Base-by-base conservation (phyloP, 2,113 vertebrate species). In the Mesitornis unicolor region DNA sequence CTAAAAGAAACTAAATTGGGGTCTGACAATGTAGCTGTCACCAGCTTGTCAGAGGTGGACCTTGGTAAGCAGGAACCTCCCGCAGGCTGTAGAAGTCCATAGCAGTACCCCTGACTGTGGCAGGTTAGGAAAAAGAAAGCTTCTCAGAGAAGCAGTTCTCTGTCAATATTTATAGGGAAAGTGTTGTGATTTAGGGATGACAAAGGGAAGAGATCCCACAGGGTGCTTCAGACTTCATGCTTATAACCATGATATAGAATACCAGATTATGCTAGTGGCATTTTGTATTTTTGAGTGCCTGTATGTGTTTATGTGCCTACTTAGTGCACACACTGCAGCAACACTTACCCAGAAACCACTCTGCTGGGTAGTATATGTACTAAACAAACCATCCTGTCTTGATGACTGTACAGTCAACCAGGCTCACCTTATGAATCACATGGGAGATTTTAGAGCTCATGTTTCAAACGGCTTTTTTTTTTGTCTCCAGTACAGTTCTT, bases 291-390 rank as follows among this genome's bases (percentile, higher is more conserved):
- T 5, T 24, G 1, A 50, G 11, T 50, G 26, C 9, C 9, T 36
- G 18, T 16, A 61, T 56, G 24, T 48, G 24, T 22, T n/a, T 19
- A 29, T 4, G 15, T 78, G 6, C 11, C 13, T 29, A 9, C 4
- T 19, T 35, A 82, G 31, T n/a, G n/a, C 36, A 42, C 9, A 29
- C 6, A 12, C 16, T 14, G 5, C 2, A 22, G 35, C 7, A 25
- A 40, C 25, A 9, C 9, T 57, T 15, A 36, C 21, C 14, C 5
- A 29, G 51, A n/a, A 6, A 2, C 0, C 14, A 19, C 31, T 69
- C 7, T 83, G 10, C 26, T 63, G 54, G 5, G 33, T 28, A 25
- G 21, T 11, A 8, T 22, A 50, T 50, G 13, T 50, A 10, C 9
- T 69, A 75, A 87, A 87, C 21, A 78, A 53, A 1, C 15, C 15